Evolutionary conservation across 1,140 invertebrate genomes (phyloP), one percentile per base, ranked within the genome.

Genomic region (Platyscapa corneri): DNA sequence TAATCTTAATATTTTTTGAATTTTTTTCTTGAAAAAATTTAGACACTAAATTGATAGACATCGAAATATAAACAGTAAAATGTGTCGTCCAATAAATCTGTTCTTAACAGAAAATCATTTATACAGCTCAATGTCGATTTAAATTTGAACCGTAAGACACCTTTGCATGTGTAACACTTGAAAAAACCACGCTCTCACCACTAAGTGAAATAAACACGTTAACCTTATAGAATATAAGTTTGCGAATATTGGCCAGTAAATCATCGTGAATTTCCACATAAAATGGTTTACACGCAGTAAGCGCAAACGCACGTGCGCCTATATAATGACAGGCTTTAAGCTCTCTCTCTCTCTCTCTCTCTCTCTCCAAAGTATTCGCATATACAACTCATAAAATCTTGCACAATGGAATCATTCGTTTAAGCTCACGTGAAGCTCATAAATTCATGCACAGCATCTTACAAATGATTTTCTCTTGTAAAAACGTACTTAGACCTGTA

Each of bases 191-290:
- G 5, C 42, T 53, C 7, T 53, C 49, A 27, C 18, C 42, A 53
- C 65, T 90, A 92, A 93, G 90, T 92, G 91, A 93, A 87, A 92
- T 91, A 92, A 91, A 92, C 91, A 92, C 90, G 90, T 92, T 90
- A 90, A 87, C 83, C 87, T 91, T 89, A 90, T 90, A 90, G 91
- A 92, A 92, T 93, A 92, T 92, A 92, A 92, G 91, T 92, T 90
- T 87, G 87, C 89, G 46, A 90, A 91, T 92, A 92, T 92, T 92
- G 89, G 89, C 89, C 89, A 80, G 89, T 93, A 93, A 93, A 93
- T 93, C 92, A 93, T 86, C 56, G 88, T 83, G 85, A 85, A 89
- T 91, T 91, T 90, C 86, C 90, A 89, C 85, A 87, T 82, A 85
- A 88, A 82, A 34, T 80, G 85, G 83, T 84, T 77, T 82, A 77